These are phyloP conservation scores for Lypha dubia DNA, from an alignment of 2,888 invertebrate genomes.

Conservation along the genomic window DNA sequence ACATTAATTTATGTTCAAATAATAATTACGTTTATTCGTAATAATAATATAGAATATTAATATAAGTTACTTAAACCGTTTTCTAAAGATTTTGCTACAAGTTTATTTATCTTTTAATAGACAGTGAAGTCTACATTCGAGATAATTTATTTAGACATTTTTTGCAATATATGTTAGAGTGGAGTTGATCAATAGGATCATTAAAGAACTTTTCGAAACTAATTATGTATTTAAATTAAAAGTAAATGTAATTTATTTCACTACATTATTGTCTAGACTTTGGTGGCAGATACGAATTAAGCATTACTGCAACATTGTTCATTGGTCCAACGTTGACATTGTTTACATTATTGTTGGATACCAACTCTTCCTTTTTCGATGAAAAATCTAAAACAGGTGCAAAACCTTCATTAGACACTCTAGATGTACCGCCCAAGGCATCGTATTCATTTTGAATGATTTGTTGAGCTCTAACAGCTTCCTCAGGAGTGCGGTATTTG, in stretches of 20 bases:
- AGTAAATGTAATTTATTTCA: constrained; percentile 5
- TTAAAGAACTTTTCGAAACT: too few species aligned
- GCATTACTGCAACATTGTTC: neutral
- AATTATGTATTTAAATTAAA: neutral
- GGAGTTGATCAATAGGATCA: too few species aligned
- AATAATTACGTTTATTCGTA: too few species aligned
- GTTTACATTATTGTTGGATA: neutral
- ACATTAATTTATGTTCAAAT: too few species aligned
- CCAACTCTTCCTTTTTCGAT: constrained; percentile 52
- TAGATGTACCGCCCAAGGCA: constrained; percentile 76
- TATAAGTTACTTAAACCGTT: too few species aligned
- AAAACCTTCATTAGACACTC: constrained; percentile 76
- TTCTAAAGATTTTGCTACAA: too few species aligned
- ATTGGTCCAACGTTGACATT: constrained; percentile 2
- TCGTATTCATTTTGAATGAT: constrained; percentile 79
- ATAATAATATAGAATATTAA: too few species aligned
- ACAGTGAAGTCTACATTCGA: too few species aligned
- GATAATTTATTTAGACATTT: too few species aligned
- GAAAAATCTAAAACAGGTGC: constrained; percentile 78
- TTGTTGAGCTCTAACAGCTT: constrained; percentile 79
- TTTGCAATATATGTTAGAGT: too few species aligned
- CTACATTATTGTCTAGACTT: constrained; percentile 32
- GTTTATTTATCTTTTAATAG: too few species aligned
- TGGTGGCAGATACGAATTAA: constrained; percentile 55
- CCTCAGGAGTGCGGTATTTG: constrained; percentile 80